Base-by-base conservation (phyloP, 2,797 vertebrate species). In the Sebastes umbrosus region DNA sequence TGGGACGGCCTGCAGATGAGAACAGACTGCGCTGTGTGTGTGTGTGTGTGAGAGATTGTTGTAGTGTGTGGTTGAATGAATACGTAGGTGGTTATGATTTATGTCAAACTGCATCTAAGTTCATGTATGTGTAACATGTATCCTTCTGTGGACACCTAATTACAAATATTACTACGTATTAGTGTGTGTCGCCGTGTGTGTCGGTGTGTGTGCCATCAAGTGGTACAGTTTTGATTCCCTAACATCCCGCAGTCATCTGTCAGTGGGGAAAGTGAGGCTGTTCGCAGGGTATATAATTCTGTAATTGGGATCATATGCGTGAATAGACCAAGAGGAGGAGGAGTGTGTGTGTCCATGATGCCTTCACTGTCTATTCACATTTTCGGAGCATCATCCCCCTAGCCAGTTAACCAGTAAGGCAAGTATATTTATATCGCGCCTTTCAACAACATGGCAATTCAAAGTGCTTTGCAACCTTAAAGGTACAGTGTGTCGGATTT, bases 271-370 rank as follows among this genome's bases (percentile, higher is more conserved):
- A 86, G 74, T 54, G 36, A 64, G 34, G 36, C 66, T 81, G 50
- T 82, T 84, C 55, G 22, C 70, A 65, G 58, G 68, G 77, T 73
- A 80, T 69, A 82, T 62, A 27, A 79, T 78, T 74, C 70, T 65
- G 36, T 90, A 89, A 92, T 90, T 91, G 80, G 58, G 20, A 84
- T 88, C 89, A 89, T 82, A 83, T 93, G 90, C 52, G 58, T 74
- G 73, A 71, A 69, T 18, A 71, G 36, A 87, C 75, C 66, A 75
- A 52, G 55, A 64, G 18, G 3, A 65, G 18, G 3, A 57, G 31
- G 39, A 12, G 24, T 62, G 76, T 80, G 77, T 69, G 79, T 80
- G 39, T 79, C 43, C 16, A 9, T 57, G 59, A 76, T 64, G 73
- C 32, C 22, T 69, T 76, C 6, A 64, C 59, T 69, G 22, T 52